Conservation (phyloP, 1,140 invertebrate species). For the Aphidius gifuensis region DNA sequence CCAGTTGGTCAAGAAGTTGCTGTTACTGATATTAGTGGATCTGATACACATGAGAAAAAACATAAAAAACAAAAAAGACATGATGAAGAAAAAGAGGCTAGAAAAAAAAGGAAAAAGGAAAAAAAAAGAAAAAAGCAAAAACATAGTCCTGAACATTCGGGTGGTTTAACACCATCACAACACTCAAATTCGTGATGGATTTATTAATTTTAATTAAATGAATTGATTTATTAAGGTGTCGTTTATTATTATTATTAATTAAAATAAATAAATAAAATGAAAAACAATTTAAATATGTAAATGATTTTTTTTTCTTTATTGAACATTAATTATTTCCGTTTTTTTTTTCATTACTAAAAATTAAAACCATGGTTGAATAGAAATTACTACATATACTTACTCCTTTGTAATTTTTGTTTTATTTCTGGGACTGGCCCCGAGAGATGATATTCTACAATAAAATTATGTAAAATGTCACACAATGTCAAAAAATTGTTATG, state of each 20-base stretch:
- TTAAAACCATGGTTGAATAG: no score
- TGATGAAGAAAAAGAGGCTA: conserved; percentile 88
- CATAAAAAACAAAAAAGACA: conserved; percentile 93
- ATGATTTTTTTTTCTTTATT: not conserved
- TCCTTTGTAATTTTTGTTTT: no score
- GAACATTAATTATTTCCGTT: conserved; percentile 2
- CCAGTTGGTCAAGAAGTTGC: conserved; percentile 68
- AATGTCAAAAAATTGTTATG: no score
- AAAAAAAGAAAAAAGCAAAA: conserved; percentile 93
- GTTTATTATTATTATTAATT: conserved; percentile 14
- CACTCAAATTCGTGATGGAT: conserved; percentile 62
- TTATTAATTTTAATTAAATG: conserved; percentile 24
- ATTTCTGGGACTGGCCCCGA: no score
- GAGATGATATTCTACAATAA: no score
- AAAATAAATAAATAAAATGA: not conserved
- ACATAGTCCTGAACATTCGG: conserved; percentile 83
- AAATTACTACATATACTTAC: no score
- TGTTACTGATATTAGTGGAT: conserved; percentile 61
- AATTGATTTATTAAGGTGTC: conserved; percentile 18
- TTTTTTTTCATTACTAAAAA: no score
- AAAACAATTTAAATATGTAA: not conserved
- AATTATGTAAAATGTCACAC: no score
- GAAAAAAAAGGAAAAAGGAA: conserved; percentile 93
- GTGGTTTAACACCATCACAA: conserved; percentile 68
- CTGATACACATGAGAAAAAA: conserved; percentile 89